Conservation (phyloP, 2,113 vertebrate genomes). For the Corydoras maculifer region DNA sequence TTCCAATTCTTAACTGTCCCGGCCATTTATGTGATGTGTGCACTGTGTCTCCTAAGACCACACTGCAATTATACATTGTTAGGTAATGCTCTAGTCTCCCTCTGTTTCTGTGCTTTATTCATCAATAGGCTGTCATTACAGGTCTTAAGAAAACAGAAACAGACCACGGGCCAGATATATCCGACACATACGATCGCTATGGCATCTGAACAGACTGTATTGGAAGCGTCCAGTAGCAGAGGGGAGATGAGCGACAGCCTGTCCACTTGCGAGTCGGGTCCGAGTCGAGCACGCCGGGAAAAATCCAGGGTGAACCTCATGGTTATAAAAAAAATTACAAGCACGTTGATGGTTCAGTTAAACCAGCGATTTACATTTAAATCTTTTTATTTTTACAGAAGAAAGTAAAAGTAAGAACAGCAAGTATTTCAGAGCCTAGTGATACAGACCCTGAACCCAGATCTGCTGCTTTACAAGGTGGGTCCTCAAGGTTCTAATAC, state of each 20-base stretch:
- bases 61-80: too few relatives aligned
- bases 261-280: conserved; percentile 58
- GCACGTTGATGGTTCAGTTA: neutral
- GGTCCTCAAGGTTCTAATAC: conserved; percentile 20
- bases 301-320: conserved; percentile 68
- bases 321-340: neutral
- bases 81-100: too few relatives aligned
- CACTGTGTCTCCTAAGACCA: too few relatives aligned
- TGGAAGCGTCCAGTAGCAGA: conserved; percentile 75
- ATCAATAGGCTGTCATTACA: conserved; percentile 39
- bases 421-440: conserved; percentile 90
- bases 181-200: conserved; percentile 52
- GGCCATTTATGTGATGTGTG: too few relatives aligned
- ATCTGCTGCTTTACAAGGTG: conserved; percentile 55
- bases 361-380: neutral
- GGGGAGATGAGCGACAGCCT: conserved; percentile 81
- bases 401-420: conserved; percentile 80
- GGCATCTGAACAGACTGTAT: conserved; percentile 50
- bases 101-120: neutral
- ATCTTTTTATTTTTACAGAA: conserved; percentile 56
- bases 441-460: conserved; percentile 71
- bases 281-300: conserved; percentile 53
- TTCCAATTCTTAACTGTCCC: too few relatives aligned
- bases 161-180: conserved; percentile 38
- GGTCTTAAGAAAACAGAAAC: conserved; percentile 65